Base-by-base conservation (phyloP, 2,113 vertebrate species). In the Abramis brama region DNA sequence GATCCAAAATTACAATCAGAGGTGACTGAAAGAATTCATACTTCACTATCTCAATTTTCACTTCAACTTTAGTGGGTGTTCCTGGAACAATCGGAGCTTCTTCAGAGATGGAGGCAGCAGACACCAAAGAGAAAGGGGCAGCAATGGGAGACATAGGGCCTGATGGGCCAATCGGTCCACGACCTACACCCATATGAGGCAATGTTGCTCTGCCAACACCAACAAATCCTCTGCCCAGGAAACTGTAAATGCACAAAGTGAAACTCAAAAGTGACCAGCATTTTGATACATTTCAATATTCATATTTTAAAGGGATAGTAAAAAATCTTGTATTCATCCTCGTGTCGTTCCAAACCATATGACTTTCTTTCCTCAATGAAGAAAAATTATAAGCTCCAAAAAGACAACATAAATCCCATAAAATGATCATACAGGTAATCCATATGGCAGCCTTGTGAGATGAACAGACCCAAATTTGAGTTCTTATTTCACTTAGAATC, bases 11-110 rank as follows among this genome's bases (percentile, higher is more conserved):
- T 4, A 45, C 45, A 30, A 76, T 45, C 21, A 45, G 19, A 25
- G 66, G 13, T 19, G 15, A 30, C 62, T 25, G 47, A 86, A 75
- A 83, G 45, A 60, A 52, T 19, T 79, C 93, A 91, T 86, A 95
- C 95, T 0, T 2, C 8, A 78, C 27, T 0, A 74, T 60, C 80
- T 95, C 94, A 82, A 93, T 92, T 89, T 90, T 89, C 50, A 93
- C 81, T 27, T 90, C 88, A 2, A 4, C 78, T 77, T 90, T 89
- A 25, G 66, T n/a, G 4, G 82, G 62, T 5, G 3, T 64, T 30
- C 79, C 19, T 21, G 91, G 75, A 64, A 55, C 60, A 59, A 88
- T 70, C 1, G 39, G 6, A 27, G 66, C 4, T 1, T 90, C 90
- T 80, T 76, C 36, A 70, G 76, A 74, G 12, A 43, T 43, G 1